A percentile compares a stretch with the other conserved stretches of the same genome.
Evolutionary conservation across 2,797 vertebrate species (phyloP).

Genomic region (Adrianichthys oophorus): DNA sequence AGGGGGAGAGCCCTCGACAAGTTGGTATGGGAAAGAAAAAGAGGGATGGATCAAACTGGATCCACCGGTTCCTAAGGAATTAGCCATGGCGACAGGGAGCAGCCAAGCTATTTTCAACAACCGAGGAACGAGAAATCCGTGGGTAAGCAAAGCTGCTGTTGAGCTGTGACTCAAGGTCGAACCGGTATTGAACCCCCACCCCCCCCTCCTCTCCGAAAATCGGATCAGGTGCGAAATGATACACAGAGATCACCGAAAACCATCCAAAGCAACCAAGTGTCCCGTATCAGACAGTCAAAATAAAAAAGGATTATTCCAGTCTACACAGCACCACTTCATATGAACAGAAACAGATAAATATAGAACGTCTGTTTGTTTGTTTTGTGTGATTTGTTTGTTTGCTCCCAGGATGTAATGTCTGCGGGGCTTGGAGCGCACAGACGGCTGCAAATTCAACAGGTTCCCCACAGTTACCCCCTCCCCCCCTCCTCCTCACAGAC

Average conservation of each 20-base stretch:
- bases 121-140: slow-evolving; percentile 70
- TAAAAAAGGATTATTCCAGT: no score
- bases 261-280: background rate
- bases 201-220: background rate
- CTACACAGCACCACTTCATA: no score
- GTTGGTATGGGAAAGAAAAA: slow-evolving; percentile 79
- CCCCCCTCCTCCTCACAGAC: slow-evolving; percentile 61
- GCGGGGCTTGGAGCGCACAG: slow-evolving; percentile 49
- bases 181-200: background rate
- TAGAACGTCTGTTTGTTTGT: no score
- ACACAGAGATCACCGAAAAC: no score
- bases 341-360: no score
- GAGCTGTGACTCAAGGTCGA: slow-evolving; percentile 47
- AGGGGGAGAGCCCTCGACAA: slow-evolving; percentile 76
- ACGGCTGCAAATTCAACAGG: slow-evolving; percentile 85
- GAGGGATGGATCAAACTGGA: slow-evolving; percentile 94
- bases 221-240: slow-evolving; percentile 9
- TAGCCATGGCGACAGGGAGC: slow-evolving; percentile 80
- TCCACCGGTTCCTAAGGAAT: slow-evolving; percentile 98
- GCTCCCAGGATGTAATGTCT: slow-evolving; percentile 19
- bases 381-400: background rate
- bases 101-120: slow-evolving; percentile 71
- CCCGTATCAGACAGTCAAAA: background rate
- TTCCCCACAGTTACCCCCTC: slow-evolving; percentile 71
- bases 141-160: slow-evolving; percentile 56